Evolutionary conservation across 2,888 invertebrate genomes (phyloP).

Genomic region (Amblyjoppa fuscipennis): DNA sequence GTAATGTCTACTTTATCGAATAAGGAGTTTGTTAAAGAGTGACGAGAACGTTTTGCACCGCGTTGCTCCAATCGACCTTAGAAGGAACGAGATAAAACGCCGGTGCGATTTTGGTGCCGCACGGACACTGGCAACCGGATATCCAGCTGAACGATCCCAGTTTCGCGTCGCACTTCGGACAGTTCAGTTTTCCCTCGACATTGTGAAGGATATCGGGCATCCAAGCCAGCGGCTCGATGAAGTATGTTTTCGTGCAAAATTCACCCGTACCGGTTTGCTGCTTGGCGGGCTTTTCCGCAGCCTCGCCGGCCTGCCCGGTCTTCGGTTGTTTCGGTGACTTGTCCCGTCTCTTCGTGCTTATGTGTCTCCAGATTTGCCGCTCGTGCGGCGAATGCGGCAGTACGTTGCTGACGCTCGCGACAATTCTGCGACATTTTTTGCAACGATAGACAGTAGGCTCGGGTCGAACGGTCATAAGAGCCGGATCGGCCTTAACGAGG

Average conservation of each 20-base stretch:
- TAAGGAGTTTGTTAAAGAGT: conserved; percentile 87
- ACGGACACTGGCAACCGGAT: conserved; percentile 94
- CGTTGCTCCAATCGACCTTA: conserved; percentile 95
- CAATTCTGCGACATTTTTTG: conserved; percentile 92
- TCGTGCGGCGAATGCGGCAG: conserved; percentile 89
- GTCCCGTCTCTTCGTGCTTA: conserved; percentile 81
- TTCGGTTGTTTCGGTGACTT: conserved; percentile 67
- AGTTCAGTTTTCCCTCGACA: conserved; percentile 93
- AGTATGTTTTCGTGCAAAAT: conserved; percentile 91
- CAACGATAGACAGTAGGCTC: conserved; percentile 95
- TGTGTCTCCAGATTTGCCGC: conserved; percentile 86
- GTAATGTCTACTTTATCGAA: neutral
- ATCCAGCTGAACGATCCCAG: conserved; percentile 97
- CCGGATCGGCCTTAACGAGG: conserved; percentile 93
- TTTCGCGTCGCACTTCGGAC: conserved; percentile 94
- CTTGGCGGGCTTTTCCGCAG: conserved; percentile 38
- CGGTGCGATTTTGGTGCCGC: conserved; percentile 95
- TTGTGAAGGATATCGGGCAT: conserved; percentile 91
- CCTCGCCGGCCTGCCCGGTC: conserved; percentile 65
- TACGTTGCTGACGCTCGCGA: conserved; percentile 93
- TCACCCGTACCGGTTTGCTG: conserved; percentile 74
- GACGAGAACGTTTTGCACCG: conserved; percentile 94
- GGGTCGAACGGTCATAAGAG: conserved; percentile 90
- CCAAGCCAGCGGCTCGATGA: conserved; percentile 96
- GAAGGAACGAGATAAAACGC: conserved; percentile 96